Base-by-base conservation (phyloP, 1,140 invertebrate species). In the Galendromus occidentalis region DNA sequence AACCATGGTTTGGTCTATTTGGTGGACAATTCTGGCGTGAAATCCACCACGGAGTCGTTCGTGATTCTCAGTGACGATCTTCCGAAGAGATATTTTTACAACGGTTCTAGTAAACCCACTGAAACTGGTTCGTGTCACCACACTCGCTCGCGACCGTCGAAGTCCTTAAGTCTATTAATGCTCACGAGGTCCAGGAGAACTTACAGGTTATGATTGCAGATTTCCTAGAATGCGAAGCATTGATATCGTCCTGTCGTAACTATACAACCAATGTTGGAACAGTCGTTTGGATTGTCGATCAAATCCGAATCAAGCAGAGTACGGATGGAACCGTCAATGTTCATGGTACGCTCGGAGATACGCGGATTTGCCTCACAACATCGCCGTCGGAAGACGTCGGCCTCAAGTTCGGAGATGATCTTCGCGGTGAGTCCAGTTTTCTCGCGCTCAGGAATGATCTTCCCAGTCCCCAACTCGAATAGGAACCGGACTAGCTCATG, bases 231-330 rank as follows among this genome's bases (percentile, higher is more conserved):
- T 59, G 51, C 9, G 51, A 59, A 33, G 25, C 51, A 1, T 33
- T 59, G 22, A 59, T 59, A 29, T 59, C 51, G 14, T 25, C 22
- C 14, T 59, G 25, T 25, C 51, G 51, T 5, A 59, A 59, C 51
- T 59, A 59, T 22, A 59, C 51, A 59, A 59, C 51, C 25, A 59
- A 59, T 59, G 51, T 59, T 33, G 51, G 51, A 4, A 59, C 51
- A 2, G 33, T 59, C 14, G 51, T 59, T 1, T 59, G 51, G 51
- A 33, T 59, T 25, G 33, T 59, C 33, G 51, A 33, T 33, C 25
- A 33, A 17, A 33, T 59, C 1, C 51, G 51, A 17, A 33, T 59
- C 14, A 59, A 59, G 20, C 51, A 59, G 33, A 59, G 51, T 9
- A 59, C 51, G n/a, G 51, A 59, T 59, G 51, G 51, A 33, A 33